These are phyloP conservation scores for Athripsodes cinereus DNA, from an alignment of 2,888 invertebrate genomes.

Conservation along the genomic window DNA sequence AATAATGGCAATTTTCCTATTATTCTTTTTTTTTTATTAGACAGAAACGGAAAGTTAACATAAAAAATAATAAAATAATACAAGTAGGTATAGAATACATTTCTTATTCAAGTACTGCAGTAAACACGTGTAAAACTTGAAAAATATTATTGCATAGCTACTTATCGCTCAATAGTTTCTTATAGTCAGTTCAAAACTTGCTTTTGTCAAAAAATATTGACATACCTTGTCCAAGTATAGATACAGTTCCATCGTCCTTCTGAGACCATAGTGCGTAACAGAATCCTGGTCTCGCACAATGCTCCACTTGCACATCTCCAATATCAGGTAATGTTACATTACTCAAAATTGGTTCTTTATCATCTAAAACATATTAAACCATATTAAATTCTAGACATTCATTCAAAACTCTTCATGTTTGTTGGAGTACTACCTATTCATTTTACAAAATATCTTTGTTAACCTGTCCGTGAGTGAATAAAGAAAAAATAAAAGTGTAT, in stretches of 20 bases:
- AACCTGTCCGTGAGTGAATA: too few species aligned
- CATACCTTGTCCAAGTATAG: slow-evolving; percentile 66
- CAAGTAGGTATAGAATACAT: too few species aligned
- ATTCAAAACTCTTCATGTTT: background rate
- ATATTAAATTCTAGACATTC: background rate
- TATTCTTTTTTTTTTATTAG: background rate
- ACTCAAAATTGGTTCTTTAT: slow-evolving; percentile 18
- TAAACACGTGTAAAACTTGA: too few species aligned
- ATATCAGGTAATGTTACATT: slow-evolving; percentile 37
- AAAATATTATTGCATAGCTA: too few species aligned
- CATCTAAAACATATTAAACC: slow-evolving; percentile 3
- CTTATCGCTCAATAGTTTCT: too few species aligned
- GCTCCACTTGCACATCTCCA: slow-evolving; percentile 40
- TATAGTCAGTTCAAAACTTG: too few species aligned
- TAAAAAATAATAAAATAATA: too few species aligned
- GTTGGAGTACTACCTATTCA: too few species aligned
- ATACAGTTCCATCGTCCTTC: slow-evolving; percentile 51
- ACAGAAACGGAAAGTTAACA: background rate
- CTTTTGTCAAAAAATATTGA: slow-evolving; percentile 24
- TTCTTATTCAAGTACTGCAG: too few species aligned
- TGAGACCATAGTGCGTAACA: slow-evolving; percentile 71
- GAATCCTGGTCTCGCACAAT: slow-evolving; percentile 42
- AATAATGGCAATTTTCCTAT: background rate
- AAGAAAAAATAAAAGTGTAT: too few species aligned
- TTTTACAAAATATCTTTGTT: too few species aligned